Evolutionary conservation across 92 coral and sea anemone species (phyloP), one percentile per base, ranked within the genome.

Genomic region (Epizoanthus scotinus): DNA sequence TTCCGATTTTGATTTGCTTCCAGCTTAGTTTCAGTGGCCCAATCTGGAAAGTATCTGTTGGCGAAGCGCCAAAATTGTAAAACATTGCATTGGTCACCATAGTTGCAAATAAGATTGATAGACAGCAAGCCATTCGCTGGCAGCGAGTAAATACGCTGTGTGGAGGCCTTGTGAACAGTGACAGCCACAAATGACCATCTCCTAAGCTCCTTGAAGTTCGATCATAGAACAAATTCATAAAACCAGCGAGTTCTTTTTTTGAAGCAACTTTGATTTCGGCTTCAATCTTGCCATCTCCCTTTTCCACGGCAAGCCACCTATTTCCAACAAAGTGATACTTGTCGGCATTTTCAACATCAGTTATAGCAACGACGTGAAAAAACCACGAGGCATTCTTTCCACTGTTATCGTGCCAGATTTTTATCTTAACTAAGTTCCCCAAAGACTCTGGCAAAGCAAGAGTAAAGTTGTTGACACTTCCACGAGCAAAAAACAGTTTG

Each of bases 261-360:
- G 87, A 83, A 12, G 94, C 91, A 4, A 73, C 93, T 17, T 73
- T 74, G 18, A 94, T 69, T 53, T 89, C 90, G 44, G 84, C 83
- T 44, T 89, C 87, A 26, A 94, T 84, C 26, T 88, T 78, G 5
- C 95, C 95, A 56, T 89, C 90, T n/a, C 91, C 87, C 49, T 89
- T 92, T 56, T 94, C 98, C 15, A 94, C 90, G 0, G 98, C 98
- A 31, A 94, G 86, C 98, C 98, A 94, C 26, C 94, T 83, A 55
- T 92, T 86, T n/a, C 89, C 97, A 36, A 94, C 82, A 56, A 94
- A 92, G 29, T 86, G 87, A 83, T 84, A 92, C 57, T 73, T 84
- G 38, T 88, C 71, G 8, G 81, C 90, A 28, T 84, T 86, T 40
- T 82, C 81, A 8, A 83, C 71, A 84, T 94, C 97, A 56, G 82